Base-by-base conservation (phyloP, 2,113 vertebrate genomes). In the Upupa epops region DNA sequence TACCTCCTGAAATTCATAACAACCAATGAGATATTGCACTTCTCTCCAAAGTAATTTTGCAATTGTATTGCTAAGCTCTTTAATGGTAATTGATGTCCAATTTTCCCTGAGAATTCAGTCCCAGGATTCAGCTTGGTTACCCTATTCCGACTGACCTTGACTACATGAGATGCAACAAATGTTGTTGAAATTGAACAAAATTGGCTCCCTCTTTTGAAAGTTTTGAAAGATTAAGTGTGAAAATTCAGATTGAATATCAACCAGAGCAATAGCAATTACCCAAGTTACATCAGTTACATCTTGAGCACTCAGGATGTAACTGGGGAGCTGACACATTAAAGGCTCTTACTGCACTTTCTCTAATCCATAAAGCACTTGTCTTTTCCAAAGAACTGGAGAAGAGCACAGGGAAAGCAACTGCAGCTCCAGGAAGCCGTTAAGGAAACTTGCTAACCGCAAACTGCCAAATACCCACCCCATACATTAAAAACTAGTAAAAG, bases 11-110 rank as follows among this genome's bases (percentile, higher is more conserved):
- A 94, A 94, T 93, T 61, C 61, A 91, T 95, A 96, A 95, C 84
- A 96, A 97, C 94, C 92, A 78, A 91, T 19, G 19, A 94, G 64
- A 93, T 89, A 87, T 93, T 96, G 68, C 65, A 94, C 60, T 91
- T 81, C 56, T 59, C 36, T 85, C 46, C 46, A 21, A 93, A 93
- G 91, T 85, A 63, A 87, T 95, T 95, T 93, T 75, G 60, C 19
- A 4, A 89, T 58, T 95, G 55, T 77, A 58, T 91, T 95, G 29
- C 49, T 94, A 89, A 96, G 18, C 17, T 88, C 73, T 93, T 96
- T 94, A 83, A 96, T 90, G 94, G 37, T 91, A 96, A 95, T 92
- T 91, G 81, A 96, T 36, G 32, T 71, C 76, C 40, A 92, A 60
- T 75, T 63, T 94, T 83, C 88, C 81, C 89, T 51, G 58, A 78